Evolutionary conservation across 2,888 invertebrate species (phyloP).

Genomic region (Nymphalis urticae): DNA sequence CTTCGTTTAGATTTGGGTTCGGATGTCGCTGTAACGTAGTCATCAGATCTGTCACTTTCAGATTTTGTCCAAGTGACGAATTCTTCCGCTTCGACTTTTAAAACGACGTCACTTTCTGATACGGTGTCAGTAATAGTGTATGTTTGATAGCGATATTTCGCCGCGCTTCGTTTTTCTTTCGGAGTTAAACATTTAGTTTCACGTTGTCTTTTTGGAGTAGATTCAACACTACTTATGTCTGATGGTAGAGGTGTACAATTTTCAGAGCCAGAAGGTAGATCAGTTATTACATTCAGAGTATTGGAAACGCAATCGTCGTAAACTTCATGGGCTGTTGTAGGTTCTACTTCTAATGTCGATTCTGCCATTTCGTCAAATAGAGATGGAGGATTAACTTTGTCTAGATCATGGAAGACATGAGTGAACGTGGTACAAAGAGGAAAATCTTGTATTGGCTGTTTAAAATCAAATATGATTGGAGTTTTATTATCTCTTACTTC

Average conservation of each 20-base stretch:
- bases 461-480: constrained; percentile 81
- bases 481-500: constrained; percentile 74
- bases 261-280: constrained; percentile 79
- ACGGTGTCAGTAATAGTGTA: constrained; percentile 87
- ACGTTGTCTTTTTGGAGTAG: constrained; percentile 85
- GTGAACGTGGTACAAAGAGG: constrained; percentile 68
- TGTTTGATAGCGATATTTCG: constrained; percentile 90
- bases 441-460: constrained; percentile 79
- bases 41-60: constrained; percentile 69
- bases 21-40: constrained; percentile 61
- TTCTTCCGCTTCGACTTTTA: constrained; percentile 62
- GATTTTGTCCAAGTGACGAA: constrained; percentile 74
- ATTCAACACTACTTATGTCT: constrained; percentile 88
- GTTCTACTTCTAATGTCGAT: constrained; percentile 77
- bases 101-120: constrained; percentile 55
- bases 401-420: constrained; percentile 81
- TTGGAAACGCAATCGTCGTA: constrained; percentile 82
- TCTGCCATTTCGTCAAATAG: constrained; percentile 87
- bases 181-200: constrained; percentile 83
- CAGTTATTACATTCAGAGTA: constrained; percentile 81
- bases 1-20: constrained; percentile 65
- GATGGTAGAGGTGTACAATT: constrained; percentile 85
- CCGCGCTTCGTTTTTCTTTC: constrained; percentile 87
- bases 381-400: constrained; percentile 87
- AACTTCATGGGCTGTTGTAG: constrained; percentile 79